Evolutionary conservation across 2,888 invertebrate species (phyloP).

Genomic region (Rhabditoides inermis): DNA sequence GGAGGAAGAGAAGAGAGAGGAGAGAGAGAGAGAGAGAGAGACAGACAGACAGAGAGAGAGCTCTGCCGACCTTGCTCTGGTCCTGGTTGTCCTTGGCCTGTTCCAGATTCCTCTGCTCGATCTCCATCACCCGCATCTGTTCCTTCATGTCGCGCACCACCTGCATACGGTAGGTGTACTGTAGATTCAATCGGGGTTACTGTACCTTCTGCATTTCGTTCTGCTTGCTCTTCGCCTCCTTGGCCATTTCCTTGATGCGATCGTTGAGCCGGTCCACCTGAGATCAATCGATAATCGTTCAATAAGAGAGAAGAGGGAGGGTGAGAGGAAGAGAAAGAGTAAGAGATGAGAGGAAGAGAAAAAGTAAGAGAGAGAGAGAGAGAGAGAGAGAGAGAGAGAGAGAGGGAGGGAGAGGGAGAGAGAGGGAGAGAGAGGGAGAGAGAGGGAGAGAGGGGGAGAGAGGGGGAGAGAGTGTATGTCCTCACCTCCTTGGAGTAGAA

Average conservation of each 20-base stretch:
- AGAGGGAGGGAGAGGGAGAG: no score
- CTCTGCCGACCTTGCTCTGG: slow-evolving; percentile 32
- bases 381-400: no score
- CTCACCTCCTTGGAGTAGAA: slow-evolving; percentile 47
- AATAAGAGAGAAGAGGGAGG: no score
- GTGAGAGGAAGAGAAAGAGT: no score
- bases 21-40: neutral
- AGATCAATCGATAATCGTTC: no score
- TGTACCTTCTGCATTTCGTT: slow-evolving; percentile 23
- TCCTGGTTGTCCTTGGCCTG: slow-evolving; percentile 30
- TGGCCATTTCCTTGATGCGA: slow-evolving; percentile 36
- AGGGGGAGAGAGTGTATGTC: no score
- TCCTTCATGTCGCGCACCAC: no score
- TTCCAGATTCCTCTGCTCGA: slow-evolving; percentile 46
- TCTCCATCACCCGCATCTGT: slow-evolving; percentile 47
- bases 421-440: no score
- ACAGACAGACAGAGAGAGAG: neutral
- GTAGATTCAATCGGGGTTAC: neutral
- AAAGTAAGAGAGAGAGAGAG: no score
- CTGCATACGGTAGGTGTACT: neutral
- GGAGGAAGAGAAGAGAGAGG: neutral
- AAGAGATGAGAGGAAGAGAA: no score
- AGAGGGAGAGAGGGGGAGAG: no score
- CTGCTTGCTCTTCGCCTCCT: slow-evolving; percentile 26
- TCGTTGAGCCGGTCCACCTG: slow-evolving; percentile 40